Evolutionary conservation across 2,888 invertebrate genomes (phyloP), one percentile per base, ranked within the genome.

Genomic region (Rotaria socialis): DNA sequence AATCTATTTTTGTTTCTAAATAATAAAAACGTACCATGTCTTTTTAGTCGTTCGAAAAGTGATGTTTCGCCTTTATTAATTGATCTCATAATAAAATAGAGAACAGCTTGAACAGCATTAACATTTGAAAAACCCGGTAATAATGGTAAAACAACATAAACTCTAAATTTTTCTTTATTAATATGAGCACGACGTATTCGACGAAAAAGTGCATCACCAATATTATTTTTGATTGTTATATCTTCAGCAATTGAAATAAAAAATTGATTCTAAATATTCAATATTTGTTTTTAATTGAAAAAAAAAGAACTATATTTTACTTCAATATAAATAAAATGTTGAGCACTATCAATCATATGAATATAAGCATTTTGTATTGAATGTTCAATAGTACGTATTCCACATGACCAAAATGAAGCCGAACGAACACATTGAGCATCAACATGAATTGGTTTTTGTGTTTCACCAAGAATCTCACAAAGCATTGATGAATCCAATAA

Each of bases 51-150:
- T 84, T 85, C 43, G 43, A 58, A 86, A 27, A 87, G 94, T 0
- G 96, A 94, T 90, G 95, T 94, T 87, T 94, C 94, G 41, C 97
- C 96, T 89, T 96, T 94, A 89, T 94, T 95, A 88, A 99, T 96
- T 27, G 97, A 97, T 87, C 94, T 94, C 35, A 97, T 97, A 92
- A 97, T 97, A 96, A 97, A 98, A 90, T 98, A 96, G 0, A 96
- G 96, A 89, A 98, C 95, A 6, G 96, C 96, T 89, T 96, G 95
- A 35, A 97, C 93, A 0, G 96, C 94, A 35, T 41, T 94, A 95
- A 0, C 96, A 96, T 96, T 97, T 92, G 97, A 97, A 92, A 97
- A 97, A n/a, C 95, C 97, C 0, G 97, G 97, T 89, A 97, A 91
- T 14, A 97, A 92, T 3, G 97, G 97, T 94, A 97, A 94, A 88